These are phyloP conservation scores for Habropoda laboriosa DNA, from an alignment of 1,140 invertebrate genomes.

Conservation along the genomic window DNA sequence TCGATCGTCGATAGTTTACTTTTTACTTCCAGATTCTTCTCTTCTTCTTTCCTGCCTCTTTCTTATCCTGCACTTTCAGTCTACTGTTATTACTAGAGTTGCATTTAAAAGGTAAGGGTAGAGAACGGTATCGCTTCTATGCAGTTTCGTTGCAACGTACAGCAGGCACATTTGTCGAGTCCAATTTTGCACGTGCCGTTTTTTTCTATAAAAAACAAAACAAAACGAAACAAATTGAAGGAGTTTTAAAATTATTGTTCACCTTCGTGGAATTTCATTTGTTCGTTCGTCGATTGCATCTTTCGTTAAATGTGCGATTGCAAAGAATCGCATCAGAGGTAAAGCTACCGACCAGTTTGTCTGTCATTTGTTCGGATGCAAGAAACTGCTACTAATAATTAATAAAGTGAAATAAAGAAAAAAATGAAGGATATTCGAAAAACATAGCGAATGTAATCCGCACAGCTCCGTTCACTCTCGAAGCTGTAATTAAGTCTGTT, in stretches of 20 bases:
- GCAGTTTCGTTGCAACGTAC: neutral
- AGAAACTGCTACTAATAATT: neutral
- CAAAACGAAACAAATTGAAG: neutral
- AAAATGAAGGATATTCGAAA: conserved; percentile 36
- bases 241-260: neutral
- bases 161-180: conserved; percentile 17
- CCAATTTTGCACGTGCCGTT: neutral
- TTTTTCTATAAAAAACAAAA: neutral
- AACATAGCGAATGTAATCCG: conserved; percentile 48
- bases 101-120: conserved; percentile 36
- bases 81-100: conserved; percentile 20
- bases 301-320: neutral
- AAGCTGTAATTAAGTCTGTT: conserved; percentile 64
- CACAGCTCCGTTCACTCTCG: conserved; percentile 61
- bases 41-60: neutral
- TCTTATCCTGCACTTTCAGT: neutral
- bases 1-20: neutral
- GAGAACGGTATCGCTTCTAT: conserved; percentile 32
- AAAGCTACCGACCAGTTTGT: neutral
- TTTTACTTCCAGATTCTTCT: neutral
- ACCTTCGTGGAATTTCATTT: too few relatives aligned
- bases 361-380: neutral
- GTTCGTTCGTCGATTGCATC: neutral
- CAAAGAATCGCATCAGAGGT: neutral
- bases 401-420: conserved; percentile 9